Percentiles rank a stretch among this genome's conserved stretches.
Evolutionary conservation across 2,797 vertebrate species (phyloP).

Genomic region (Uromys caudimaculatus): DNA sequence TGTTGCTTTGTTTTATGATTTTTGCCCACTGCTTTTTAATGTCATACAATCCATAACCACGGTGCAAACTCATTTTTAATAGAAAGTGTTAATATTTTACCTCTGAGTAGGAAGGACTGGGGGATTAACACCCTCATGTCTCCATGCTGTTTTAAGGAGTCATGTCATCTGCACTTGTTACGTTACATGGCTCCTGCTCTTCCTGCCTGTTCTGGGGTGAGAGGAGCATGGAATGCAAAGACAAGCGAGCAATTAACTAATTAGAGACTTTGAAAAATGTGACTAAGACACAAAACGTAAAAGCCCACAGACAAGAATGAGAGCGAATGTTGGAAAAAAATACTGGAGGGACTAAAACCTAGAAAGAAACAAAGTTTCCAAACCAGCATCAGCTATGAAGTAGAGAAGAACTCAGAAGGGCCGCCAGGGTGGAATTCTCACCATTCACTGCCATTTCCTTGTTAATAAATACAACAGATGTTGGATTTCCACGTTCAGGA

Average conservation of each 20-base stretch:
- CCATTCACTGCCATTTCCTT: not conserved
- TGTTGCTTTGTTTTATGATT: constrained; percentile 1
- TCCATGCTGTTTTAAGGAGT: not conserved
- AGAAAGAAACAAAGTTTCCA: not conserved
- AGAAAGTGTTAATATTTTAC: constrained; percentile 43
- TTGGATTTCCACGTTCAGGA: not conserved
- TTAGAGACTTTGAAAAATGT: not conserved
- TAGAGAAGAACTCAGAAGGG: not conserved
- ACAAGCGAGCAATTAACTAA: not conserved
- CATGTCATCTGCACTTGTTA: not conserved
- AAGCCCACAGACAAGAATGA: not conserved
- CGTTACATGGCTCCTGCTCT: not conserved
- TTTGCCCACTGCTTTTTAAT: not conserved
- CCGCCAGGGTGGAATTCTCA: not conserved
- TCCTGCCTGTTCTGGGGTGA: not conserved
- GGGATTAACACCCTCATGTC: constrained; percentile 19
- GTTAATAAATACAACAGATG: not conserved
- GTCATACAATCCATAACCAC: not conserved
- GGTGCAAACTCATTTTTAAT: constrained; percentile 37
- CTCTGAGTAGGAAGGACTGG: not conserved
- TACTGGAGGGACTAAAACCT: not conserved
- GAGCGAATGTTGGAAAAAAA: not conserved
- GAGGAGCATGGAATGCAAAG: not conserved
- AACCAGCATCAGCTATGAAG: not conserved
- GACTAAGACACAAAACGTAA: not conserved